Conservation (phyloP, 2,797 vertebrate species). For the Echiichthys vipera region DNA sequence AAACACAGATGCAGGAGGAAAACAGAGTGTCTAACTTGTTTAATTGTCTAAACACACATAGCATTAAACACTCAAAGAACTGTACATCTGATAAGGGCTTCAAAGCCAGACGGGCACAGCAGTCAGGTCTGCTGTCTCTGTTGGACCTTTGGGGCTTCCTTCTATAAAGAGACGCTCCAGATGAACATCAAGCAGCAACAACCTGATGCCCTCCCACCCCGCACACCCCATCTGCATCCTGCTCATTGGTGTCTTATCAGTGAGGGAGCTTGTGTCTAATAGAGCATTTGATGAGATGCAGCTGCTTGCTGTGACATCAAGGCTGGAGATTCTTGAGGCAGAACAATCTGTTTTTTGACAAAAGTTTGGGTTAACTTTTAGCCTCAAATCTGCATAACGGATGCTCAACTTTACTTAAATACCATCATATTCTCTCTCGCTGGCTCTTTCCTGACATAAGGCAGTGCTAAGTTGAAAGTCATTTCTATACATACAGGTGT, state of each 20-base stretch:
- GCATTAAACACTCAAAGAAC: neutral
- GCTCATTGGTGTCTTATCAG: conserved; percentile 32
- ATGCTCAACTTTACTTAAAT: conserved; percentile 6
- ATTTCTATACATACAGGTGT: neutral
- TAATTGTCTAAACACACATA: conserved; percentile 3
- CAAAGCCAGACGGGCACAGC: conserved; percentile 45
- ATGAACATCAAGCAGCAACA: conserved; percentile 48
- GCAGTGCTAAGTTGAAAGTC: conserved; percentile 6
- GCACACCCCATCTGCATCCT: conserved; percentile 36
- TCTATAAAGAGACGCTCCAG: conserved; percentile 58
- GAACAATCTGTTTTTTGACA: conserved; percentile 38
- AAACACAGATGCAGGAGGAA: conserved; percentile 9
- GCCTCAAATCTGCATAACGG: neutral
- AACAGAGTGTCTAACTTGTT: neutral
- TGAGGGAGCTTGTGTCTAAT: conserved; percentile 16
- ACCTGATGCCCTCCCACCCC: conserved; percentile 27
- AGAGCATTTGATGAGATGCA: conserved; percentile 44
- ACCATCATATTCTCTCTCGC: neutral
- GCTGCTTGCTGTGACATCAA: conserved; percentile 33
- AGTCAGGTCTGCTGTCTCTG: conserved; percentile 22
- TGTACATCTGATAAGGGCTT: conserved; percentile 55
- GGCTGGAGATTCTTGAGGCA: conserved; percentile 39
- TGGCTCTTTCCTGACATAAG: neutral
- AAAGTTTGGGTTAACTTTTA: conserved; percentile 12
- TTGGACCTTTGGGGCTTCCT: conserved; percentile 25